phyloP scores from a whole-genome alignment of 1,140 invertebrate genomes.

The Cardiocondyla obscurior region DNA sequence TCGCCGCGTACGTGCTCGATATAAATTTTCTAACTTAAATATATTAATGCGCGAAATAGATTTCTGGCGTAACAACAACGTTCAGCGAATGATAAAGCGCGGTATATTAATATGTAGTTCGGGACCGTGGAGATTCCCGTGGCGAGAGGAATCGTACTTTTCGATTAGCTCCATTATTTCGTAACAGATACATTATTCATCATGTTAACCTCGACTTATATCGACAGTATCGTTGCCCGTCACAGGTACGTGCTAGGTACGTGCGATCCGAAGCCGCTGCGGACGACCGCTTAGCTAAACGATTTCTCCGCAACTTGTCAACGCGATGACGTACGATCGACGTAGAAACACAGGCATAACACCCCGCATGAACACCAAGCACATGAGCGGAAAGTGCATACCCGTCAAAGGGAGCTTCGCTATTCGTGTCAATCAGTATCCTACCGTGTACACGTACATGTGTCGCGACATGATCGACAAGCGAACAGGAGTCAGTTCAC shows the following conservation, averaged over 20 bases:
- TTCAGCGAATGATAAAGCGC: neutral
- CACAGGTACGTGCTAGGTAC: neutral
- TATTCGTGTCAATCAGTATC: conserved; percentile 46
- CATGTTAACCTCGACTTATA: conserved; percentile 26
- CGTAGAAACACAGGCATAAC: conserved; percentile 40
- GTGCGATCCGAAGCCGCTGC: neutral
- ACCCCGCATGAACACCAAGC: conserved; percentile 13
- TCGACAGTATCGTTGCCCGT: conserved; percentile 14
- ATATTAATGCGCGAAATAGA: neutral
- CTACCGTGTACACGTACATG: neutral
- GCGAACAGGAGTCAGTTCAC: conserved; percentile 22
- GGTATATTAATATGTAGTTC: neutral
- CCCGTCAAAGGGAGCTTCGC: conserved; percentile 33
- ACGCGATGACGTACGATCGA: conserved; percentile 44
- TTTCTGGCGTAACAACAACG: neutral
- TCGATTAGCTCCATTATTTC: neutral
- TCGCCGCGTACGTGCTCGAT: neutral
- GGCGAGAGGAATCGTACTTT: neutral
- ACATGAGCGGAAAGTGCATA: conserved; percentile 40
- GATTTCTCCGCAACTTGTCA: conserved; percentile 51
- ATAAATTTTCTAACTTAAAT: neutral
- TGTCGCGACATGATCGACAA: conserved; percentile 44
- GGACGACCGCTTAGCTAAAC: conserved; percentile 40
- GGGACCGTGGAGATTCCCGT: neutral
- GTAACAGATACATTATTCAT: conserved; percentile 45